Conservation (phyloP, 1,140 invertebrate species). For the Cherax quadricarinatus region DNA sequence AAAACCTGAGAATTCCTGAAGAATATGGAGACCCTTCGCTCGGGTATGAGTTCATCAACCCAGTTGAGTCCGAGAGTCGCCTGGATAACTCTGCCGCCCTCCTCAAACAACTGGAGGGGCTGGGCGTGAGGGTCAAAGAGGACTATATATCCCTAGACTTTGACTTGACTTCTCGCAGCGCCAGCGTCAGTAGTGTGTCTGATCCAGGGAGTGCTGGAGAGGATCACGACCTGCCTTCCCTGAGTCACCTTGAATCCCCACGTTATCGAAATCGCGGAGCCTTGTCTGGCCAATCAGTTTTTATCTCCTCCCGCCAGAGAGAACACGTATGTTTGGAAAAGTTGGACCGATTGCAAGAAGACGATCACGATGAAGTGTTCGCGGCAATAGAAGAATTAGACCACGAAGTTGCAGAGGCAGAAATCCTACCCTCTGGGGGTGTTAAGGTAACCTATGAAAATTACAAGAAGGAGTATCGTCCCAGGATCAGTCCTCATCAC, state of each 20-base stretch:
- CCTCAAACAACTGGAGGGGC: constrained; percentile 51
- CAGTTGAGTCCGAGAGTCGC: not conserved
- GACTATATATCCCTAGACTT: constrained; percentile 68
- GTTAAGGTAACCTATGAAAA: constrained; percentile 71
- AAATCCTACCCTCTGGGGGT: constrained; percentile 63
- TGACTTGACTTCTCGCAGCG: constrained; percentile 61
- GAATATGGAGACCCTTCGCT: constrained; percentile 68
- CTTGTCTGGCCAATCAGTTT: not conserved
- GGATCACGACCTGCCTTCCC: constrained; percentile 8
- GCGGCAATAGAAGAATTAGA: constrained; percentile 45
- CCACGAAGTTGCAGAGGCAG: constrained; percentile 67
- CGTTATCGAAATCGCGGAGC: not conserved
- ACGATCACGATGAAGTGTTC: constrained; percentile 29
- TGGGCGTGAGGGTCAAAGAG: constrained; percentile 64
- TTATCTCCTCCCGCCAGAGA: not conserved
- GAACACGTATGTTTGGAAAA: not conserved
- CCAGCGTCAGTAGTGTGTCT: constrained; percentile 50
- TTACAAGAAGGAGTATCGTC: constrained; percentile 64
- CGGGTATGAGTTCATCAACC: constrained; percentile 63
- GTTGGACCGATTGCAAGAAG: not conserved
- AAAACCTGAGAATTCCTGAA: constrained; percentile 57
- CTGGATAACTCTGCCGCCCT: constrained; percentile 70
- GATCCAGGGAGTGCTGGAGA: constrained; percentile 27
- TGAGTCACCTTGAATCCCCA: not conserved
- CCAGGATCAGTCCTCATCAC: constrained; percentile 67